Base-by-base conservation (phyloP, 2,113 vertebrate species). In the Pavo muticus region DNA sequence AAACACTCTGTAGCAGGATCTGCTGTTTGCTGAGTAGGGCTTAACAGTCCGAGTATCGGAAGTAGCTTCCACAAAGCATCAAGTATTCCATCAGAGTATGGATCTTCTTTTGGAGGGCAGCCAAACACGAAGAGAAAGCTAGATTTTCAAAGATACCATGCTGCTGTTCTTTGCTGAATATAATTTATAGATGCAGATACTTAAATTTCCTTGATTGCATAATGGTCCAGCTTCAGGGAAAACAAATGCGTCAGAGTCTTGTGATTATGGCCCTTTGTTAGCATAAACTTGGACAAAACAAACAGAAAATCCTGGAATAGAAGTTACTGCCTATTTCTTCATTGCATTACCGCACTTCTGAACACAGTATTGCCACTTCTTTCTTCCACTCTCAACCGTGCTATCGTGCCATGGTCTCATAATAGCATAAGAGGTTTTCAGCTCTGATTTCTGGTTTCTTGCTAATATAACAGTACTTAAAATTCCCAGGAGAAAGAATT, bases 81-180 rank as follows among this genome's bases (percentile, higher is more conserved):
- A 89, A 27, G 3, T 8, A 42, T 8, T 1, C 1, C 44, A 14
- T 68, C 30, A 50, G 32, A 30, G 20, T 40, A 16, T 7, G 11
- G 61, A 35, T 21, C 70, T 91, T 12, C 21, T 90, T 0, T 50
- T 44, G 25, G 14, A 83, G 44, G 52, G 16, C 24, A 90, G 8
- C 4, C 10, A 12, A 71, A 39, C 21, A 25, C 6, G 32, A n/a
- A 37, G n/a, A 0, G 1, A 20, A 29, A 45, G 12, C 19, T 35
- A 23, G 42, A 56, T 19, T 81, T 50, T 78, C 39, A 32, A 39
- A 77, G n/a, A 63, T 10, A 35, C 8, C 1, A 0, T 35, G 19
- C 7, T 60, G 24, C 24, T 59, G 18, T 40, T 71, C 48, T 48
- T 63, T 65, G 11, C 18, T 69, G 7, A 60, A 6, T 19, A 14